These are phyloP conservation scores for Atta cephalotes DNA, from an alignment of 1,140 invertebrate species.

Conservation along the genomic window DNA sequence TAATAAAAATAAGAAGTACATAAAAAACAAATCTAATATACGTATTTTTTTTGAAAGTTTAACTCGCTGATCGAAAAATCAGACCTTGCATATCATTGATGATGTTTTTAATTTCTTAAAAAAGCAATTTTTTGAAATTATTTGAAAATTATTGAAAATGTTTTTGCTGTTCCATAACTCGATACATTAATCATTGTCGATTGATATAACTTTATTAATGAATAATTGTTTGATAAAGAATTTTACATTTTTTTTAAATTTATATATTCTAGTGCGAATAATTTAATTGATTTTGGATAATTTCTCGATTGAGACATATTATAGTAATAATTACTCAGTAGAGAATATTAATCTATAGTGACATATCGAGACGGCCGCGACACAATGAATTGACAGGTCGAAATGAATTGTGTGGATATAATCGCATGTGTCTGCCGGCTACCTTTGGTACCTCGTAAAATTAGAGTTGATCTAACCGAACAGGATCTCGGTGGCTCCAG, in stretches of 20 bases:
- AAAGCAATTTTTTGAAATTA: not conserved
- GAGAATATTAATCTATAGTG: slow-evolving; percentile 48
- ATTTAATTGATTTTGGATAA: slow-evolving; percentile 28
- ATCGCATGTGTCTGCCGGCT: slow-evolving; percentile 12
- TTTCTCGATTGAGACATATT: slow-evolving; percentile 65
- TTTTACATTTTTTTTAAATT: slow-evolving; percentile 12
- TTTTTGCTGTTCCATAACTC: not conserved
- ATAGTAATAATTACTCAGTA: slow-evolving; percentile 65
- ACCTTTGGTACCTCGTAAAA: slow-evolving; percentile 75
- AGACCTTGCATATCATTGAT: not conserved
- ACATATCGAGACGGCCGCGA: slow-evolving; percentile 37
- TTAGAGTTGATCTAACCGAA: slow-evolving; percentile 79
- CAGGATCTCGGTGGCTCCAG: slow-evolving; percentile 57
- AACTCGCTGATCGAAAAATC: not conserved
- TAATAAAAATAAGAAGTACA: not conserved
- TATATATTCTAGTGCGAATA: not conserved
- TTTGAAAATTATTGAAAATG: not conserved
- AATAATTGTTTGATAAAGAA: slow-evolving; percentile 24
- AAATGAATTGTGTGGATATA: slow-evolving; percentile 32
- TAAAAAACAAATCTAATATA: not conserved
- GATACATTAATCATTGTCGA: not conserved
- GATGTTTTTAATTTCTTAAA: not conserved
- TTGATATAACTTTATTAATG: not conserved
- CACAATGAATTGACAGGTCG: slow-evolving; percentile 60
- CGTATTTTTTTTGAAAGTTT: slow-evolving; percentile 9